Base-by-base conservation (phyloP, 2,888 invertebrate genomes). In the Gymnoscelis rufifasciata region DNA sequence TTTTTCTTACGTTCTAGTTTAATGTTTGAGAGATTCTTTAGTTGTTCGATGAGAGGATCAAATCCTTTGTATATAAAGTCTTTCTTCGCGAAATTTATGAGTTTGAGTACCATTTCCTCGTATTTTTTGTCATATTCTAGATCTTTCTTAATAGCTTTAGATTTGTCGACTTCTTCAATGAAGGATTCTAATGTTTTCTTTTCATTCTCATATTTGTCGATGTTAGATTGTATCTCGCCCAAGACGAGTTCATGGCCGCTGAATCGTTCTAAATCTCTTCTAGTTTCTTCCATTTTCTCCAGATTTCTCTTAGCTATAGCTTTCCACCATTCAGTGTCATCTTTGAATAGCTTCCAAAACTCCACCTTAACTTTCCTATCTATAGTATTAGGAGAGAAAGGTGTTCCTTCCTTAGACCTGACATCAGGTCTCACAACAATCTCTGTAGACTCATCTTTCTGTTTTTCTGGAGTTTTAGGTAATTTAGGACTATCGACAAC, bases 321-420 rank as follows among this genome's bases (percentile, higher is more conserved):
- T 41, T 80, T 86, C 88, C 88, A 89, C 77, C 86, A 82, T 39
- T 88, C 88, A 0, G 86, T 78, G 26, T 89, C 89, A 47, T 88
- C 82, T 54, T 78, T 81, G 54, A 89, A 88, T 59, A 88, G 68
- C 42, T 76, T 80, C 86, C 86, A 87, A 55, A 88, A 87, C 33
- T 84, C 74, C 23, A 68, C 62, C 51, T 69, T 76, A 0, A 73
- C 68, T 54, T 74, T 72, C 46, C 62, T 77, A 1, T 68, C 62
- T 14, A 68, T 56, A 0, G 68, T 70, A 12, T 58, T 66, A 0
- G 64, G 62, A 28, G 68, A 68, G 45, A 50, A 50, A 0, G 50
- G 50, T 8, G 50, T 46, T 7, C 51, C 47, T 0, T 60, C 51
- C 7, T 60, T 59, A 3, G 57, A 33, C 12, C 62, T 68, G 0